Percentiles rank a stretch among this genome's conserved stretches.
These are phyloP conservation scores for Lithophane semibrunnea DNA, from an alignment of 2,888 invertebrate genomes.

Conservation along the genomic window DNA sequence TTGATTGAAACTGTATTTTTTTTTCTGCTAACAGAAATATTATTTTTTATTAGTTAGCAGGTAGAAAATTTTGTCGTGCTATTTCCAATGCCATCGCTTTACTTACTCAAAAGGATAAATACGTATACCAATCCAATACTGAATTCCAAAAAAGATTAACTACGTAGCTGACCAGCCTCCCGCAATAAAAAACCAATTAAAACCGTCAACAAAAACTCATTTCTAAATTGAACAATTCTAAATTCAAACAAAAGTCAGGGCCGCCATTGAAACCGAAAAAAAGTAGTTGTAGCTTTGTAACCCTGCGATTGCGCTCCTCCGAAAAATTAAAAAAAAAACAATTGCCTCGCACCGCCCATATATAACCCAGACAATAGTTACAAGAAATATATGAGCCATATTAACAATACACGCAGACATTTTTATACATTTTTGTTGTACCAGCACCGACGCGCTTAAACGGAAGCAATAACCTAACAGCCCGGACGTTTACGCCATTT, in stretches of 20 bases:
- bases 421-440: conserved; percentile 71
- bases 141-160: conserved; percentile 30
- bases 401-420: conserved; percentile 73
- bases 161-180: background rate
- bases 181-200: conserved; percentile 59
- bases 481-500: conserved; percentile 73
- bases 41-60: background rate
- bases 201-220: conserved; percentile 62
- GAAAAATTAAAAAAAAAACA: conserved; percentile 67
- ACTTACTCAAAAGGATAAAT: background rate
- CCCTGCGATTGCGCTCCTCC: conserved; percentile 54
- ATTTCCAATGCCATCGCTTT: background rate
- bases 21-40: too few relatives aligned
- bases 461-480: conserved; percentile 79
- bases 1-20: background rate
- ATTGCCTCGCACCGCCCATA: conserved; percentile 65
- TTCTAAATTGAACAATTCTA: conserved; percentile 63
- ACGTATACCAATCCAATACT: background rate
- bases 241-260: conserved; percentile 62
- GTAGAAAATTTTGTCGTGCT: background rate
- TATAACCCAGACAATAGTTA: conserved; percentile 74
- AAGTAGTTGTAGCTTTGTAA: conserved; percentile 60
- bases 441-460: conserved; percentile 68
- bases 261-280: conserved; percentile 58
- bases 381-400: conserved; percentile 73